Evolutionary conservation across 1,140 invertebrate species (phyloP), one percentile per base, ranked within the genome.

Genomic region (Spodoptera frugiperda): DNA sequence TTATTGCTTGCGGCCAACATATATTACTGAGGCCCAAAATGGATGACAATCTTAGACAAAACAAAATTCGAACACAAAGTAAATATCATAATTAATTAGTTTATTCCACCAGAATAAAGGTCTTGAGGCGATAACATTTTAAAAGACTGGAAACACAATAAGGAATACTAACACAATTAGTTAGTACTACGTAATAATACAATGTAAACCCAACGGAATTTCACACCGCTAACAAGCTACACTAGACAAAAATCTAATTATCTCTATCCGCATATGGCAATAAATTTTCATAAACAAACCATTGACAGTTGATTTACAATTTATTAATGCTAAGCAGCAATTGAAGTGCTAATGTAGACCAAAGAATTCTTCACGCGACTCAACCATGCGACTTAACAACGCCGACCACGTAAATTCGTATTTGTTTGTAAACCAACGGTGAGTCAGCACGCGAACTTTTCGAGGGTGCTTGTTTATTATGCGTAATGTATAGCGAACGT

Each of bases 201-300:
- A 17, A 19, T 15, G n/a, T 19, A 19, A n/a, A 11, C 17, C 3
- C 9, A 48, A 65, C 61, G 44, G 61, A 65, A 65, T 21, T n/a
- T 61, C 14, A 15, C 8, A 4, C 19, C 1, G 19, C 17, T 21
- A 46, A 30, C 14, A 1, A 12, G 12, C 12, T 25, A 33, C 14
- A 53, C 48, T 33, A 12, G 65, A 68, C 9, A 53, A 25, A 9
- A 11, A 51, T 67, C 15, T 19, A 46, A 65, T 65, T 67, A 30
- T 12, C 21, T 67, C 46, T 67, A 67, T 68, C 65, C 65, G 65
- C 48, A 51, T 33, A 68, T 21, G 65, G 65, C 21, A 68, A 68
- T 68, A 33, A 30, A 68, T 68, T 68, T 68, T 68, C 65, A 68
- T 68, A 68, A 33, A 68, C 65, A 51, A 68, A 33, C 65, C 65